Conservation (phyloP, 2,113 vertebrate species). For the Copsychus sechellarum region DNA sequence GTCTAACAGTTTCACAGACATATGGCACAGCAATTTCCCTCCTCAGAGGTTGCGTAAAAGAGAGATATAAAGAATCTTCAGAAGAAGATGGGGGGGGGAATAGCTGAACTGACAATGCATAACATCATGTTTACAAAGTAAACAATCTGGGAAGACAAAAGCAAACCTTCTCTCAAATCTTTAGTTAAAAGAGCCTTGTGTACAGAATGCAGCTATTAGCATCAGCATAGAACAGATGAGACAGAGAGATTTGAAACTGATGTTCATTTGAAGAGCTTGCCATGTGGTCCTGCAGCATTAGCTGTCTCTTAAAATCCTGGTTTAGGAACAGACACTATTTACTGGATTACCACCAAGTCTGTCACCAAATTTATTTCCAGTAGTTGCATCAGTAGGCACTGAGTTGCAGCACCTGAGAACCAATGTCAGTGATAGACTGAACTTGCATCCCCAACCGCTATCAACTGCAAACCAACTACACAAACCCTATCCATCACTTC, state of each 20-base stretch:
- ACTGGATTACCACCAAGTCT: neutral
- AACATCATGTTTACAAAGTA: slow-evolving; percentile 21
- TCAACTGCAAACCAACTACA: neutral
- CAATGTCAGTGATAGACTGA: neutral
- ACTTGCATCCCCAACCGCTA: neutral
- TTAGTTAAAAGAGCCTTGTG: neutral
- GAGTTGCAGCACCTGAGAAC: neutral
- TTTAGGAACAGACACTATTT: neutral
- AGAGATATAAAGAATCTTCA: slow-evolving; percentile 6
- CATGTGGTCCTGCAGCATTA: neutral
- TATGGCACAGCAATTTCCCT: neutral
- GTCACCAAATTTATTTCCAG: neutral
- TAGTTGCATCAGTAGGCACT: fast-evolving
- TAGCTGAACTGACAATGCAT: neutral
- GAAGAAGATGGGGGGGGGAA: neutral
- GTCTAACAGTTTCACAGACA: neutral
- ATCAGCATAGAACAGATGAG: neutral
- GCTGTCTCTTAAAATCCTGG: neutral
- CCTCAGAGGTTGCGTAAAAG: neutral
- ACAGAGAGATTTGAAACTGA: neutral
- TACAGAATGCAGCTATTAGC: neutral
- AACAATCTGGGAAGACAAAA: slow-evolving; percentile 13
- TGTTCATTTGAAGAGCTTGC: neutral
- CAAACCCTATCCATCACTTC: neutral
- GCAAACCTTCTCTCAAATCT: slow-evolving; percentile 4